phyloP scores from a whole-genome alignment of 2,888 invertebrate genomes.

The Drosophila nigritarsus region DNA sequence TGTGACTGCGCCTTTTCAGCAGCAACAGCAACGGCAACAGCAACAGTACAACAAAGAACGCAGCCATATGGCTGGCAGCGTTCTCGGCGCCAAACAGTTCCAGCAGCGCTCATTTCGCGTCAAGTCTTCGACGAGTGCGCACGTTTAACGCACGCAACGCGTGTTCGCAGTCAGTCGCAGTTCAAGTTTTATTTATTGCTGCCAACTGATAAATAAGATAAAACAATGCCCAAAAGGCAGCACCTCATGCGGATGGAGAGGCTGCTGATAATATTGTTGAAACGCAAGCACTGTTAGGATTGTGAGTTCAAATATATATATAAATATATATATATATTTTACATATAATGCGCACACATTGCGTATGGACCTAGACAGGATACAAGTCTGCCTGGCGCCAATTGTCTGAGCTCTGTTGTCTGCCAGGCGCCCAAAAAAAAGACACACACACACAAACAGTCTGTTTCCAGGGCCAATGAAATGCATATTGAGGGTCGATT shows the following conservation, averaged over 20 bases:
- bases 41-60: not conserved
- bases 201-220: not conserved
- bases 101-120: slow-evolving; percentile 50
- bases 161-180: not conserved
- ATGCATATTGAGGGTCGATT: slow-evolving; percentile 52
- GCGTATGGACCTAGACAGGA: slow-evolving; percentile 25
- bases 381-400: slow-evolving; percentile 73
- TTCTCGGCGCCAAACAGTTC: slow-evolving; percentile 13
- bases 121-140: slow-evolving; percentile 45
- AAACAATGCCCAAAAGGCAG: slow-evolving; percentile 49
- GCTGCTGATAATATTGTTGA: slow-evolving; percentile 55
- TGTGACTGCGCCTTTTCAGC: slow-evolving; percentile 62
- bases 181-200: slow-evolving; percentile 14
- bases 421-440: slow-evolving; percentile 32
- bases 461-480: slow-evolving; percentile 22
- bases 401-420: slow-evolving; percentile 52
- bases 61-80: slow-evolving; percentile 52
- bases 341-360: slow-evolving; percentile 30
- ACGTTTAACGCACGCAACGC: slow-evolving; percentile 20
- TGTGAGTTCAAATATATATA: slow-evolving; percentile 20
- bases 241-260: slow-evolving; percentile 38
- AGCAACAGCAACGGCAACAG: slow-evolving; percentile 39
- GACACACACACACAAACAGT: slow-evolving; percentile 1
- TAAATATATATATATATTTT: not conserved
- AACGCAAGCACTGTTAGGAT: slow-evolving; percentile 62